These are phyloP conservation scores for Meteorus colon DNA, from an alignment of 2,888 invertebrate genomes.

Conservation along the genomic window DNA sequence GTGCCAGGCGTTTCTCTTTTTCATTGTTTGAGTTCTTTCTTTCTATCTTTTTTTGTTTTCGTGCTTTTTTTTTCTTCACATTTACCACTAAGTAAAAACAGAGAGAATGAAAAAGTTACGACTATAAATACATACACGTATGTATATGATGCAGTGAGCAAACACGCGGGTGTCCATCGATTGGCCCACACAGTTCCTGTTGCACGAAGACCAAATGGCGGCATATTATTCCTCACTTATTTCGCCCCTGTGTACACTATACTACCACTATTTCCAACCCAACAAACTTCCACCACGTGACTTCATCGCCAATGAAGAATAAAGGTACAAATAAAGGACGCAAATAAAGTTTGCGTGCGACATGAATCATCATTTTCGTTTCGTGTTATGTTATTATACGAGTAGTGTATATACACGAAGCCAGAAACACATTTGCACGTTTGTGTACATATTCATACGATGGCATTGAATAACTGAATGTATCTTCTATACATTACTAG, in stretches of 20 bases:
- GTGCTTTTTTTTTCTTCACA: background rate
- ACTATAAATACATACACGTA: slow-evolving; percentile 22
- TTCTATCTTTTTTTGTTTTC: background rate
- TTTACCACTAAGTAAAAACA: slow-evolving; percentile 35
- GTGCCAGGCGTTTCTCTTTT: background rate
- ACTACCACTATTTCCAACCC: slow-evolving; percentile 22
- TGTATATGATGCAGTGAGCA: background rate
- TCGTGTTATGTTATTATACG: slow-evolving; percentile 61
- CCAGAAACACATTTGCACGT: background rate
- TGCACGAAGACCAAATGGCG: slow-evolving; percentile 66
- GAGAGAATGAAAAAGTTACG: slow-evolving; percentile 53
- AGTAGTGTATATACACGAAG: slow-evolving; percentile 9
- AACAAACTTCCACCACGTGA: slow-evolving; percentile 47
- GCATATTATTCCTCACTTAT: slow-evolving; percentile 67
- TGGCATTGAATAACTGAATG: slow-evolving; percentile 14
- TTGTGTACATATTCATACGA: slow-evolving; percentile 3
- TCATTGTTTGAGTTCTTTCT: background rate
- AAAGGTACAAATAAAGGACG: slow-evolving; percentile 61
- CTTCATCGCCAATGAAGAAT: slow-evolving; percentile 58
- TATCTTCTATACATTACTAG: background rate
- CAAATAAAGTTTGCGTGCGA: slow-evolving; percentile 68
- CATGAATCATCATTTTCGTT: slow-evolving; percentile 70
- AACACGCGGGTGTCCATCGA: slow-evolving; percentile 50
- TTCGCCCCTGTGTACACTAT: slow-evolving; percentile 37
- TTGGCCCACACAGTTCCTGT: slow-evolving; percentile 58